Evolutionary conservation across 1,140 invertebrate genomes (phyloP).

Genomic region (Mamestra configurata): DNA sequence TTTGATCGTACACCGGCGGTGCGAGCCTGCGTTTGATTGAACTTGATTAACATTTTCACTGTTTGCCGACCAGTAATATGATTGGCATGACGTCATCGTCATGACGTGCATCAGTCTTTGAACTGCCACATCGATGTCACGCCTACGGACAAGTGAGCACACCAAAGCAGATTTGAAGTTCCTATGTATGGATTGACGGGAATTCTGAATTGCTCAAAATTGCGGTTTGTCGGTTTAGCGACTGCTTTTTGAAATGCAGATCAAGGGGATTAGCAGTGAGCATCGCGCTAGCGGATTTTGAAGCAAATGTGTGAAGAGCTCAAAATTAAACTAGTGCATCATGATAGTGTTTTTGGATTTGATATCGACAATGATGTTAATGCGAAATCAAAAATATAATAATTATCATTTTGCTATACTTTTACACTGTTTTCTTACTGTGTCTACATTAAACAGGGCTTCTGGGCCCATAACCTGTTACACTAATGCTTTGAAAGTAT

Average conservation of each 20-base stretch:
- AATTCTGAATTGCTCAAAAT: neutral
- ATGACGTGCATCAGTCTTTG: conserved; percentile 27
- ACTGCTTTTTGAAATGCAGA: conserved; percentile 25
- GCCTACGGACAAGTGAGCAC: conserved; percentile 12
- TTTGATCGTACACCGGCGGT: conserved; percentile 9
- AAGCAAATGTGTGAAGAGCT: conserved; percentile 1
- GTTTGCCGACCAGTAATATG: conserved; percentile 24
- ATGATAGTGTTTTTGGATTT: neutral
- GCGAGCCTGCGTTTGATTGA: conserved; percentile 76
- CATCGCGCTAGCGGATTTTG: conserved; percentile 1
- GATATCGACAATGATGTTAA: neutral
- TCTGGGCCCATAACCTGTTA: too few species aligned
- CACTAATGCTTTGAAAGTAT: too few species aligned
- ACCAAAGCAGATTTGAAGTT: conserved; percentile 35
- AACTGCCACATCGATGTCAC: conserved; percentile 10
- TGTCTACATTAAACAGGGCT: too few species aligned
- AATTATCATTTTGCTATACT: too few species aligned
- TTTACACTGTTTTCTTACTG: too few species aligned
- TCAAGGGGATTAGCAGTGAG: neutral
- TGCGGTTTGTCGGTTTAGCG: neutral
- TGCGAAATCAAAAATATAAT: too few species aligned
- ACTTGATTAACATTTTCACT: conserved; percentile 85
- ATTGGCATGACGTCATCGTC: neutral
- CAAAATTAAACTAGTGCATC: neutral
- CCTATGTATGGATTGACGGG: neutral